Evolutionary conservation across 2,797 vertebrate genomes (phyloP).

Genomic region (Silurus aristotelis): DNA sequence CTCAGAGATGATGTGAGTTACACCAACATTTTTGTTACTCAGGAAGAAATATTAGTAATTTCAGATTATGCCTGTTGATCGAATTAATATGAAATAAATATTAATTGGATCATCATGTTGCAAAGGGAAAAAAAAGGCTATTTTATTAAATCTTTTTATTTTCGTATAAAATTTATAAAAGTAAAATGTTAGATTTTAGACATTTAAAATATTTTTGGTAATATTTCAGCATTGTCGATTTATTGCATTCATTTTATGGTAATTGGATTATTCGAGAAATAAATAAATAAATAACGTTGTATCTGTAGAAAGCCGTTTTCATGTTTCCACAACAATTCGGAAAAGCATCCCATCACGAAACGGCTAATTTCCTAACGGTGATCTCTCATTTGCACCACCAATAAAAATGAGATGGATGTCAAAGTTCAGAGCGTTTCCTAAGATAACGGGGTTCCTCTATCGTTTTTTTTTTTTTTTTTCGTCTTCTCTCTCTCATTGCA

Average conservation of each 20-base stretch:
- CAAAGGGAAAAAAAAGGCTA: not conserved
- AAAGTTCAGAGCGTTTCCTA: not conserved
- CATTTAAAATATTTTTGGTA: not conserved
- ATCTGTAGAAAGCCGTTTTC: no score
- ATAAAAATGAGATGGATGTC: not conserved
- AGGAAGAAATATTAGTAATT: no score
- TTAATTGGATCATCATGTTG: not conserved
- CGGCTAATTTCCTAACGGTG: no score
- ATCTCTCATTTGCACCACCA: not conserved
- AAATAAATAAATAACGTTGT: no score
- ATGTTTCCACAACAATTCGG: not conserved
- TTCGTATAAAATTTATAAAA: no score
- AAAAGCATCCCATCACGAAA: not conserved
- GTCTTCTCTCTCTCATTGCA: constrained; percentile 58
- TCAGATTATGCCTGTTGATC: not conserved
- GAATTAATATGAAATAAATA: not conserved
- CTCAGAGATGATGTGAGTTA: constrained; percentile 90
- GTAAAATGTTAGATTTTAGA: not conserved
- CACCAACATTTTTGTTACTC: no score
- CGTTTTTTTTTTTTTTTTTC: not conserved
- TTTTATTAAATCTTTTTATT: not conserved
- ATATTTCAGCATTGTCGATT: not conserved
- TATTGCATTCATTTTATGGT: not conserved
- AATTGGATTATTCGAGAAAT: not conserved
- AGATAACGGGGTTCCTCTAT: no score